Percentiles rank a stretch among this genome's conserved stretches.
Evolutionary conservation across 2,888 invertebrate species (phyloP).

Genomic region (Sericinus montela): DNA sequence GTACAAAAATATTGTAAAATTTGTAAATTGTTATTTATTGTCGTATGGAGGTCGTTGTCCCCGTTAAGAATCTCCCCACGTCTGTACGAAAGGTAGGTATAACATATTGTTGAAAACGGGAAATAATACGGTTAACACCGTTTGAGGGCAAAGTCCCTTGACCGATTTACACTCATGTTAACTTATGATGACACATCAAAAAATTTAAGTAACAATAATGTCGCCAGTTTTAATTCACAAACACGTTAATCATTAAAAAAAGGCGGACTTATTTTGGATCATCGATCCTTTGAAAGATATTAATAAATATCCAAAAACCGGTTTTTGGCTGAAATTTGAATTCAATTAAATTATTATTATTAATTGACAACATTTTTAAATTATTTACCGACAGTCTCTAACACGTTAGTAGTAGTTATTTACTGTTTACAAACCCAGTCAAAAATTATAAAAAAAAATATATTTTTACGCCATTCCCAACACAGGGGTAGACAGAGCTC

Average conservation of each 20-base stretch:
- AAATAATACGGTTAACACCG: constrained; percentile 72
- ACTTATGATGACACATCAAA: constrained; percentile 10
- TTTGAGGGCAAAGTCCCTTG: constrained; percentile 43
- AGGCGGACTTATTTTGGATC: too few relatives aligned
- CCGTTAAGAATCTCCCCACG: constrained; percentile 59
- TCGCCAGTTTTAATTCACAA: background rate
- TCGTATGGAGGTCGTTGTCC: constrained; percentile 55
- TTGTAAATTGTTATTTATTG: constrained; percentile 8
- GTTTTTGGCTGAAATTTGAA: too few relatives aligned
- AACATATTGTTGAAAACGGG: constrained; percentile 64
- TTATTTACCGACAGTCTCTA: too few relatives aligned
- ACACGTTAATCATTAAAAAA: background rate
- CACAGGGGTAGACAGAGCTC: too few relatives aligned
- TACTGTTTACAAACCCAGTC: too few relatives aligned
- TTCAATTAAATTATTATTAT: too few relatives aligned
- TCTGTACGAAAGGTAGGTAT: constrained; percentile 52
- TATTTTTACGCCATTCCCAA: too few relatives aligned
- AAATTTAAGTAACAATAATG: constrained; percentile 11
- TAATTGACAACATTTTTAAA: too few relatives aligned
- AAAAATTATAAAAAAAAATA: too few relatives aligned
- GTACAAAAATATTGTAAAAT: constrained; percentile 2
- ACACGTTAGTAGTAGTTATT: too few relatives aligned
- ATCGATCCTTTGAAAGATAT: constrained; percentile 1
- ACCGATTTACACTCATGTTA: constrained; percentile 17
- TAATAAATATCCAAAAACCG: background rate